Base-by-base conservation (phyloP, 1,140 invertebrate species). In the Pomacea maculata region DNA sequence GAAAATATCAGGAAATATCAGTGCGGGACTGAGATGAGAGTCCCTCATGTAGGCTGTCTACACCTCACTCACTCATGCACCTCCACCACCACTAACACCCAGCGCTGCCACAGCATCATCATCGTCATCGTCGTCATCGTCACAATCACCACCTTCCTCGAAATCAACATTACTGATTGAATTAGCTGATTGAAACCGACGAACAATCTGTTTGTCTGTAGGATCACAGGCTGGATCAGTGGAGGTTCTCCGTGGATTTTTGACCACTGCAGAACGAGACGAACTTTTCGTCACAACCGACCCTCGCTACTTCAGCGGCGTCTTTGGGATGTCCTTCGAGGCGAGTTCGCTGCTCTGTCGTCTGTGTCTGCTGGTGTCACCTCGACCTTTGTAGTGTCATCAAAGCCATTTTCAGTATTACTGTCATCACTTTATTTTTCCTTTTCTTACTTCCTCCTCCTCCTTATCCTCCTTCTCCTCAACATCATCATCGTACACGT, bases 211-310 rank as follows among this genome's bases (percentile, higher is more conserved):
- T n/a, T 45, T 12, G n/a, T 79, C 25, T 68, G 19, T 0, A 19
- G 17, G 52, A 81, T 52, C 68, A 45, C 57, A 64, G 34, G 17
- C 17, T 17, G 75, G 57, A 34, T 61, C 19, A 19, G 52, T 84
- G 71, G 78, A 80, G 4, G 79, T 85, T 8, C 70, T 83, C 52
- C 78, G 82, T 34, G 84, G 81, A 0, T 86, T 70, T 63, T 75
- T 86, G 61, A 75, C 86, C 15, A 82, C 82, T 63, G 75, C 77
- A 61, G 86, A 86, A 61, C 83, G 85, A 63, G n/a, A 67, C 21
- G 72, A 80, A 7, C 21, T 76, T 7, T 78, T 85, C 11, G 82
- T 82, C 21, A 25, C 79, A 12, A 75, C 70, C 15, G 86, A 86
- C 63, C 64, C 81, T 19, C 80, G 84, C 67, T 85, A 83, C 76